Evolutionary conservation across 2,888 invertebrate species (phyloP).

Genomic region (Drosophila putrida): DNA sequence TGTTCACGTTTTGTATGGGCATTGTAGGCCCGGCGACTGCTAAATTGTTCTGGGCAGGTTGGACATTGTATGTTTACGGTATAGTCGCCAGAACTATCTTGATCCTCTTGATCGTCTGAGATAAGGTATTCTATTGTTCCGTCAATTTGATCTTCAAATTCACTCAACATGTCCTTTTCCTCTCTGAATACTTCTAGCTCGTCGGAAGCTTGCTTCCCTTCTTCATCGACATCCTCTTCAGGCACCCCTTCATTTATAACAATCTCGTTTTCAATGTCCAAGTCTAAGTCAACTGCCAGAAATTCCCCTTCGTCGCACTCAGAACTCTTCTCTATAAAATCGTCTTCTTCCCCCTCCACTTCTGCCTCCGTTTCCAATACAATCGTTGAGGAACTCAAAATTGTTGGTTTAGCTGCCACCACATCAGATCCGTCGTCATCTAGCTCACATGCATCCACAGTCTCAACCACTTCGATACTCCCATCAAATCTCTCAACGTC

Average conservation of each 20-base stretch:
- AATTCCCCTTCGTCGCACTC: slow-evolving; percentile 52
- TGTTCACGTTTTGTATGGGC: slow-evolving; percentile 73
- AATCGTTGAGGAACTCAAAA: slow-evolving; percentile 20
- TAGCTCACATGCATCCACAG: slow-evolving; percentile 30
- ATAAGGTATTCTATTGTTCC: slow-evolving; percentile 70
- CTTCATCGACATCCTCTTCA: slow-evolving; percentile 41
- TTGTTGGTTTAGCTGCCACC: slow-evolving; percentile 3
- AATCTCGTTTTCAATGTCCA: slow-evolving; percentile 71
- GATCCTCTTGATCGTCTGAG: slow-evolving; percentile 59
- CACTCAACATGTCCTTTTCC: slow-evolving; percentile 59
- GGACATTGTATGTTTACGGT: slow-evolving; percentile 68
- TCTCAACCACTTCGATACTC: slow-evolving; percentile 35
- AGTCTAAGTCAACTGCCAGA: slow-evolving; percentile 58
- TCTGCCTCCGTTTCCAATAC: slow-evolving; percentile 22
- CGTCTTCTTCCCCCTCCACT: slow-evolving; percentile 35
- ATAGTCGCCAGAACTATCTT: slow-evolving; percentile 67
- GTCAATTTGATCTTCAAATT: slow-evolving; percentile 68
- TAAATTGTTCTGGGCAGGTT: slow-evolving; percentile 66
- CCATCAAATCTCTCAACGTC: slow-evolving; percentile 45
- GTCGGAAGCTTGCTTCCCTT: slow-evolving; percentile 31
- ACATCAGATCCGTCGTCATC: slow-evolving; percentile 35
- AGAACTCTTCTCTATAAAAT: slow-evolving; percentile 40
- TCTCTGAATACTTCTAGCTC: slow-evolving; percentile 44
- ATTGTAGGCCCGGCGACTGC: slow-evolving; percentile 64
- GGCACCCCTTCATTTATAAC: slow-evolving; percentile 64